Conservation (phyloP, 2,113 vertebrate species). For the Cinclus mexicanus region DNA sequence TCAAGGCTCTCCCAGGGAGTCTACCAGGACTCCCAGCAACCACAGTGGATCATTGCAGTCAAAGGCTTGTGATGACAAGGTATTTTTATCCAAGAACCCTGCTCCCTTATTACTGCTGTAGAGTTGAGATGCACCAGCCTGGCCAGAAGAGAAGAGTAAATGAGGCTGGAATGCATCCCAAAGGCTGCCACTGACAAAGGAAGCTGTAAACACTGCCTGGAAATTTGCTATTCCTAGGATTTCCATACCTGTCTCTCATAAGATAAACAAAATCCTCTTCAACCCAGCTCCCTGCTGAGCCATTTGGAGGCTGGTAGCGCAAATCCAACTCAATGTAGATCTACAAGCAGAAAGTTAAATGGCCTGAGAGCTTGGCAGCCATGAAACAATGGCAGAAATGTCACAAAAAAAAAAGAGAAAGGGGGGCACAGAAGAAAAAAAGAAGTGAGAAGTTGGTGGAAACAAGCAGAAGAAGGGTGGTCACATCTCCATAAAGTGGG, state of each 20-base stretch:
- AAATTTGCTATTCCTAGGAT: neutral
- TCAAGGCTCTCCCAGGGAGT: neutral
- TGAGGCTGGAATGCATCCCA: neutral
- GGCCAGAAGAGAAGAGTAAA: neutral
- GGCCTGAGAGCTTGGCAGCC: neutral
- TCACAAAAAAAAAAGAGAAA: neutral
- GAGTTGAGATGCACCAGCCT: neutral
- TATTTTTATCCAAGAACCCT: neutral
- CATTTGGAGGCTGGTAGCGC: slow-evolving; percentile 85
- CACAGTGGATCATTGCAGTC: neutral
- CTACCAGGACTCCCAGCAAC: neutral
- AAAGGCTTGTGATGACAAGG: neutral
- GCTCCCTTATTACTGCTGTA: neutral
- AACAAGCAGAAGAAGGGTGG: neutral
- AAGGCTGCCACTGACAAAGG: neutral
- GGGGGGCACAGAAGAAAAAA: neutral
- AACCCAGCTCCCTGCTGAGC: slow-evolving; percentile 82
- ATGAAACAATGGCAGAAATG: neutral
- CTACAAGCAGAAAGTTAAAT: slow-evolving; percentile 61
- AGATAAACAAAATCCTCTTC: slow-evolving; percentile 81
- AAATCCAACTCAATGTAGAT: slow-evolving; percentile 91
- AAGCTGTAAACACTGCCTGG: neutral
- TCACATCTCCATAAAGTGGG: neutral
- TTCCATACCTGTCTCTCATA: slow-evolving; percentile 70
- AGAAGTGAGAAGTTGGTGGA: neutral